Percentiles rank a stretch among this genome's conserved stretches.
phyloP scores from a whole-genome alignment of 1,140 invertebrate genomes.

The Mycetomoellerius zeteki region DNA sequence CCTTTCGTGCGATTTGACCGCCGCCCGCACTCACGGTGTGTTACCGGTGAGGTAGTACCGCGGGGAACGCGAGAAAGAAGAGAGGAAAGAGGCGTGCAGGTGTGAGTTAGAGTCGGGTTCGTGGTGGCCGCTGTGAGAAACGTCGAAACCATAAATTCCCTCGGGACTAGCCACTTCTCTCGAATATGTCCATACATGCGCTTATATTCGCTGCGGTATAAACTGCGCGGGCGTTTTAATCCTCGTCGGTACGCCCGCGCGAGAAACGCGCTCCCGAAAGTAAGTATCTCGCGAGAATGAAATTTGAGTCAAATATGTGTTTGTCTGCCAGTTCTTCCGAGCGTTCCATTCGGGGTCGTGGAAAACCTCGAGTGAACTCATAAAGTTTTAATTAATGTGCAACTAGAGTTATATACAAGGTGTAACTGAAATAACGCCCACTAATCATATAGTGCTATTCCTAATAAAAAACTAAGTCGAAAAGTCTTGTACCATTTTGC shows the following conservation, averaged over 20 bases:
- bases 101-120: conserved; percentile 46
- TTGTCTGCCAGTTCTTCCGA: neutral
- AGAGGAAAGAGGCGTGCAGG: conserved; percentile 17
- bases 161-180: conserved; percentile 57
- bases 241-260: conserved; percentile 10
- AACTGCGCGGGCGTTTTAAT: conserved; percentile 45
- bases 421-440: no score
- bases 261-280: conserved; percentile 23
- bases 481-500: no score
- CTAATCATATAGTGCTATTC: no score
- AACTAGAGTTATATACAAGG: no score
- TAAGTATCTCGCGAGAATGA: conserved; percentile 46
- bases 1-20: conserved; percentile 62
- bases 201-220: conserved; percentile 54
- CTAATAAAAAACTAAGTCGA: no score
- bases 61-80: conserved; percentile 1
- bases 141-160: conserved; percentile 71
- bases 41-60: conserved; percentile 4
- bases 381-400: neutral
- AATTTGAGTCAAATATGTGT: conserved; percentile 36
- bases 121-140: conserved; percentile 67
- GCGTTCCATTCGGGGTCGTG: neutral
- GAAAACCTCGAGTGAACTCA: neutral
- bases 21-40: conserved; percentile 5
- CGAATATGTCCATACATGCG: conserved; percentile 28